phyloP scores from a whole-genome alignment of 1,140 invertebrate genomes.

The Eulimnadia texana region DNA sequence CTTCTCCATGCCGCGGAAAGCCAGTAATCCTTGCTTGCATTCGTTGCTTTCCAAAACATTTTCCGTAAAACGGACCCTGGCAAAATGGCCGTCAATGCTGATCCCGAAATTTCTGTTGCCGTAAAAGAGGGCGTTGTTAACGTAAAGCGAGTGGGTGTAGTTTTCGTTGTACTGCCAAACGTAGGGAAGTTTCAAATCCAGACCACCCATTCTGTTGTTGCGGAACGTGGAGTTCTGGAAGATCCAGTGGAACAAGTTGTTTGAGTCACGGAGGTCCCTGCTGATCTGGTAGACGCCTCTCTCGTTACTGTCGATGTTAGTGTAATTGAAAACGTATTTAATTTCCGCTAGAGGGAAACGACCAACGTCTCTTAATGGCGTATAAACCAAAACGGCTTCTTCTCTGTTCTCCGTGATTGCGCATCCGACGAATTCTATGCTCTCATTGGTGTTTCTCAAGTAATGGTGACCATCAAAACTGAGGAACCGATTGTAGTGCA shows the following conservation, averaged over 20 bases:
- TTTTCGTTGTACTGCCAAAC: slow-evolving; percentile 92
- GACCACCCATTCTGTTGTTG: slow-evolving; percentile 64
- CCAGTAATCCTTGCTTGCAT: slow-evolving; percentile 66
- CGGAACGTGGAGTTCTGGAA: slow-evolving; percentile 76
- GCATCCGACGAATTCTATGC: slow-evolving; percentile 58
- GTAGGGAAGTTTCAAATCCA: slow-evolving; percentile 73
- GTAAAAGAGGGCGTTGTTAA: slow-evolving; percentile 72
- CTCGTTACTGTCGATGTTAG: slow-evolving; percentile 66
- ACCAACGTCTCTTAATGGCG: slow-evolving; percentile 68
- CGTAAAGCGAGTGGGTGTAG: slow-evolving; percentile 73
- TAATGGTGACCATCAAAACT: slow-evolving; percentile 71
- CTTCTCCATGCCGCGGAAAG: slow-evolving; percentile 93
- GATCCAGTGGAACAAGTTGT: slow-evolving; percentile 88
- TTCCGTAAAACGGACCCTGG: slow-evolving; percentile 52
- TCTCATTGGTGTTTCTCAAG: slow-evolving; percentile 72
- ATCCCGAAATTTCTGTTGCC: slow-evolving; percentile 74
- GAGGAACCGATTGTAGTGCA: slow-evolving; percentile 75
- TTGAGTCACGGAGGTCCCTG: slow-evolving; percentile 74
- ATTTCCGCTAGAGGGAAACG: slow-evolving; percentile 69
- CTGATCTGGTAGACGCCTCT: slow-evolving; percentile 72
- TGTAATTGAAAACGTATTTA: slow-evolving; percentile 68
- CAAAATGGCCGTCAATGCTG: slow-evolving; percentile 79
- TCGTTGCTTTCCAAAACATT: slow-evolving; percentile 75
- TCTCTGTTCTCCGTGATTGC: slow-evolving; percentile 62
- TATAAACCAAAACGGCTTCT: slow-evolving; percentile 64